These are phyloP conservation scores for Centruroides vittatus DNA, from an alignment of 1,140 invertebrate genomes.

Conservation along the genomic window DNA sequence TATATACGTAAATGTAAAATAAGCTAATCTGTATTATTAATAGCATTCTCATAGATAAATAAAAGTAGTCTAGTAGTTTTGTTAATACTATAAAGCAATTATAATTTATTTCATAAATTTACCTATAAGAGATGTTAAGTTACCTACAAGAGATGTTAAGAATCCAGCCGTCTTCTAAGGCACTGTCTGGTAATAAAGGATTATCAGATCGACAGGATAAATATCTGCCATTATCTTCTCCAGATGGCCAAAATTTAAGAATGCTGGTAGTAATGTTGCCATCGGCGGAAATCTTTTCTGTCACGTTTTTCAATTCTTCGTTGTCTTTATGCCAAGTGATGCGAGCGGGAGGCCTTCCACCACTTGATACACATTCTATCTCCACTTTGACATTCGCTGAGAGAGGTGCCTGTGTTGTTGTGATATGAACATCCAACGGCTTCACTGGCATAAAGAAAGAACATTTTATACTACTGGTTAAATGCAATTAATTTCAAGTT, in stretches of 20 bases:
- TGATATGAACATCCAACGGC: constrained; percentile 57
- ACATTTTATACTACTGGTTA: no score
- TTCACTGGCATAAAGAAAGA: constrained; percentile 41
- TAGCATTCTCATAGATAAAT: no score
- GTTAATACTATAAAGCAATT: no score
- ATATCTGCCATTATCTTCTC: constrained; percentile 63
- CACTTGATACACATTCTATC: constrained; percentile 62
- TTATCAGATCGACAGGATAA: constrained; percentile 69
- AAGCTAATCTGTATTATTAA: no score
- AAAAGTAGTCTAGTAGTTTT: no score
- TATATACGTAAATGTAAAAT: no score
- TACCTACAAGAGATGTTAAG: constrained; percentile 71
- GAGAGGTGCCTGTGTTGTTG: constrained; percentile 42
- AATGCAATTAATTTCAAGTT: no score
- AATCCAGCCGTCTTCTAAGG: constrained; percentile 63
- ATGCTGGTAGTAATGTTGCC: constrained; percentile 18
- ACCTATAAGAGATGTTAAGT: not conserved
- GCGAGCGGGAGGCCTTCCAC: constrained; percentile 65
- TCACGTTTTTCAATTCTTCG: constrained; percentile 27
- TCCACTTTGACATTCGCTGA: constrained; percentile 60
- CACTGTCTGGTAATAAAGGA: constrained; percentile 37
- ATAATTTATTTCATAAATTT: no score
- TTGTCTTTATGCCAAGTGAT: constrained; percentile 71
- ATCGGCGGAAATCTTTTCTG: constrained; percentile 12
- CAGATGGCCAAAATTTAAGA: constrained; percentile 37